Evolutionary conservation across 2,797 vertebrate genomes (phyloP).

Genomic region (Gouania willdenowi): DNA sequence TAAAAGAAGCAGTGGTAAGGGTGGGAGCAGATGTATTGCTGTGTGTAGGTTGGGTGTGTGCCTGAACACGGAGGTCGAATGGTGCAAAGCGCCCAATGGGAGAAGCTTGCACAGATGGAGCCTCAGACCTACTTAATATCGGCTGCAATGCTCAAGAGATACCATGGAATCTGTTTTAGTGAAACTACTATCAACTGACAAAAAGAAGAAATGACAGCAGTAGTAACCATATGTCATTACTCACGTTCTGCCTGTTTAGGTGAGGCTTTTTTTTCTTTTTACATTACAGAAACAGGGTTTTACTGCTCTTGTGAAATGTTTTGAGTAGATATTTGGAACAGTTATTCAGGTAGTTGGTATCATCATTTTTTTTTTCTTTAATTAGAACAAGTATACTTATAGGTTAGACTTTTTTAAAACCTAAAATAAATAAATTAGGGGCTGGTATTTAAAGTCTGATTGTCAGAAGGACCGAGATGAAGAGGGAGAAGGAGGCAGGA

Average conservation of each 20-base stretch:
- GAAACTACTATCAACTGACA: no score
- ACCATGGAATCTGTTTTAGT: constrained; percentile 60
- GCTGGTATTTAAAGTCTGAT: no score
- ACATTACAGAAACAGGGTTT: constrained; percentile 3
- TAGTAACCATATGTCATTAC: constrained; percentile 18
- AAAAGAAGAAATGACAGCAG: constrained; percentile 20
- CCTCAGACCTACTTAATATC: constrained; percentile 51
- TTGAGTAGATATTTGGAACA: background rate
- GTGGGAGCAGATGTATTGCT: constrained; percentile 1
- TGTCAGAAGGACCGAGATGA: no score
- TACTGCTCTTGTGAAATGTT: constrained; percentile 8
- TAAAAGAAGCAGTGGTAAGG: background rate
- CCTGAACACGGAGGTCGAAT: background rate
- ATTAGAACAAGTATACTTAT: no score
- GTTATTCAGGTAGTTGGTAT: background rate
- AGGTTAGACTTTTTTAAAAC: background rate
- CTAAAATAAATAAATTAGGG: background rate
- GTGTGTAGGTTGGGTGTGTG: background rate
- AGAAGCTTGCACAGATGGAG: constrained; percentile 70
- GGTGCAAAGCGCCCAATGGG: constrained; percentile 49
- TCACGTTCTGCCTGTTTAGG: constrained; percentile 9
- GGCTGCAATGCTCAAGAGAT: constrained; percentile 60
- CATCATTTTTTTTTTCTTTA: no score
- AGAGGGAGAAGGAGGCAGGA: no score
- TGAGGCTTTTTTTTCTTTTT: constrained; percentile 27